Evolutionary conservation across 2,888 invertebrate species (phyloP).

Genomic region (Rhagonycha lutea): DNA sequence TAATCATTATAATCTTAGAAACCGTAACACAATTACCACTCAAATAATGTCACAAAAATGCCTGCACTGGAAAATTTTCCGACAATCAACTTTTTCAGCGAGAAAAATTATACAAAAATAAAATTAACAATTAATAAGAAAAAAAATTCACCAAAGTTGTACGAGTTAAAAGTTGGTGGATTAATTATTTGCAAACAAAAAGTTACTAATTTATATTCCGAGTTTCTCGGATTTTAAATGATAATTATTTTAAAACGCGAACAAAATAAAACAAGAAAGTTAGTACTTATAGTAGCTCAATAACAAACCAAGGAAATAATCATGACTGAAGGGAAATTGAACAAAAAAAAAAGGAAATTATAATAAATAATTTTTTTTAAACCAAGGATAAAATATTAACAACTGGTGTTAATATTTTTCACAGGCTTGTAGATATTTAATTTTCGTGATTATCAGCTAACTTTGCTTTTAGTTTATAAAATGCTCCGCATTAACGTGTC

Average conservation of each 20-base stretch:
- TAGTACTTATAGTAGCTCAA: constrained; percentile 20
- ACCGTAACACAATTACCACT: not conserved
- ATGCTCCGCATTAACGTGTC: too few species aligned
- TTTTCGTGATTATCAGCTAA: too few species aligned
- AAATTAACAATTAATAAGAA: constrained; percentile 37
- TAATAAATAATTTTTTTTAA: not conserved
- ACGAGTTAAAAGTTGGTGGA: constrained; percentile 27
- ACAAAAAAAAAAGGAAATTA: not conserved
- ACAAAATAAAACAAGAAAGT: constrained; percentile 37
- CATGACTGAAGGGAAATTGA: not conserved
- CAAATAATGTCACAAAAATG: not conserved
- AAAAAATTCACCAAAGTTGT: constrained; percentile 28
- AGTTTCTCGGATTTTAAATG: constrained; percentile 46
- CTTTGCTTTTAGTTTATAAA: too few species aligned
- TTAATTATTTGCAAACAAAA: constrained; percentile 39
- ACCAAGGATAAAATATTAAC: too few species aligned
- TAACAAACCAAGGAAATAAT: not conserved
- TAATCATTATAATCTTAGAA: not conserved
- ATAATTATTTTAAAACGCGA: constrained; percentile 48
- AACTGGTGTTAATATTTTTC: too few species aligned
- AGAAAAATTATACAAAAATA: constrained; percentile 29
- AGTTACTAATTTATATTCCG: constrained; percentile 45
- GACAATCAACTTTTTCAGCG: constrained; percentile 11
- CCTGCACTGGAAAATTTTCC: not conserved
- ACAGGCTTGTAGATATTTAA: too few species aligned